A percentile compares a stretch with the other conserved stretches of the same genome.
phyloP scores from a whole-genome alignment of 2,797 vertebrate genomes.

The Meriones psammophilus region DNA sequence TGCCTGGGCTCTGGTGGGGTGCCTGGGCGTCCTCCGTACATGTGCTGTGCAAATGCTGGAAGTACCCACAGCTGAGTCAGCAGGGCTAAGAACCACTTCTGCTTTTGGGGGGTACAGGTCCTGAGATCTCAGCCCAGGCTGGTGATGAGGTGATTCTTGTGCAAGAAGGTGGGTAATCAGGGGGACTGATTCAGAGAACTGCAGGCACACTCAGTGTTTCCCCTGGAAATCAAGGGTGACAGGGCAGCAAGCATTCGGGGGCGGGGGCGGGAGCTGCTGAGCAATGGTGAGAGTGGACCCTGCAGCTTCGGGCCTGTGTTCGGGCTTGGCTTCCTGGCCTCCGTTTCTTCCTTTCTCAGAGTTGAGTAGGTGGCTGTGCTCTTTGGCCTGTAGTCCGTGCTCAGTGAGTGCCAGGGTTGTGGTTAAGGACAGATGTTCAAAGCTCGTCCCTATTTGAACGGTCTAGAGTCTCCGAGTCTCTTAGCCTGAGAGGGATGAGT shows the following conservation, averaged over 20 bases:
- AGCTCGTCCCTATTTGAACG: background rate
- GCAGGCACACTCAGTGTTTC: fast-evolving
- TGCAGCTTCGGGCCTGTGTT: background rate
- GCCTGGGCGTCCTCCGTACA: background rate
- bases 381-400: background rate
- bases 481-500: background rate
- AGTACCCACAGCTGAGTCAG: slow-evolving; percentile 63
- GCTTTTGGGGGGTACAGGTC: slow-evolving; percentile 57
- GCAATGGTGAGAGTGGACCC: background rate
- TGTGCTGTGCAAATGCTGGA: background rate
- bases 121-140: background rate
- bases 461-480: background rate
- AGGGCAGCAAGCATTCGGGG: background rate
- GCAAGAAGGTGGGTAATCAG: slow-evolving; percentile 18
- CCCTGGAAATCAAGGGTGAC: background rate
- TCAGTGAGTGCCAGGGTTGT: background rate
- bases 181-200: background rate
- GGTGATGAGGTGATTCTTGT: slow-evolving; percentile 16
- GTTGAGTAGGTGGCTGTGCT: background rate
- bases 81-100: slow-evolving; percentile 71
- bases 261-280: background rate
- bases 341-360: background rate
- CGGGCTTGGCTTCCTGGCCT: background rate
- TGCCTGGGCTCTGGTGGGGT: fast-evolving
- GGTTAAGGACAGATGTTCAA: background rate